These are phyloP conservation scores for Epinotia ramella DNA, from an alignment of 2,888 invertebrate species.

Conservation along the genomic window DNA sequence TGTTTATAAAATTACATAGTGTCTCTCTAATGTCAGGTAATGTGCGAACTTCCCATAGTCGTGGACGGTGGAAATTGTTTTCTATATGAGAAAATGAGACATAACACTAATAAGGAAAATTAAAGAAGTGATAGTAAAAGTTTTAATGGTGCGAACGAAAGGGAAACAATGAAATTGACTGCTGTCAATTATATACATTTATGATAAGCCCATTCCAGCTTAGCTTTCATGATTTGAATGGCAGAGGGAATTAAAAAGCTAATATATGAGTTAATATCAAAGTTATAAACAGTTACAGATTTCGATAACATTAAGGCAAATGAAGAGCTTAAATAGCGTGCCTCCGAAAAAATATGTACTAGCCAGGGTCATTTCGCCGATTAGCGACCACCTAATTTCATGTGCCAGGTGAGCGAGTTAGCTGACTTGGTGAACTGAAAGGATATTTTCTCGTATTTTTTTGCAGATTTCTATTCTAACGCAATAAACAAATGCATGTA, in stretches of 20 bases:
- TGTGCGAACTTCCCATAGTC: conserved; percentile 32
- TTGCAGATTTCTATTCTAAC: too few species aligned
- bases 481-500: too few species aligned
- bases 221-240: not conserved
- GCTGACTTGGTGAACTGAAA: too few species aligned
- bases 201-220: not conserved
- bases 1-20: conserved; percentile 35
- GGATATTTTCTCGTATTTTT: too few species aligned
- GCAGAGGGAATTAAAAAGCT: too few species aligned
- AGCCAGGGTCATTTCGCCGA: too few species aligned
- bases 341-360: too few species aligned
- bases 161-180: conserved; percentile 14
- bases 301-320: not conserved
- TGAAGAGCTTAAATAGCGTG: too few species aligned
- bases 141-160: conserved; percentile 20
- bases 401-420: too few species aligned
- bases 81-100: conserved; percentile 26
- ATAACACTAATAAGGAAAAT: conserved; percentile 21
- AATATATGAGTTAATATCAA: too few species aligned
- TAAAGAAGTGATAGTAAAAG: conserved; percentile 29
- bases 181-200: not conserved
- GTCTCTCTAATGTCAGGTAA: conserved; percentile 29
- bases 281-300: not conserved
- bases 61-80: conserved; percentile 37
- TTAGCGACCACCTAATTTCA: too few species aligned